Evolutionary conservation across 35 echinoderm and acorn worm species (phyloP), one percentile per base, ranked within the genome.

Genomic region (Anneissia japonica): DNA sequence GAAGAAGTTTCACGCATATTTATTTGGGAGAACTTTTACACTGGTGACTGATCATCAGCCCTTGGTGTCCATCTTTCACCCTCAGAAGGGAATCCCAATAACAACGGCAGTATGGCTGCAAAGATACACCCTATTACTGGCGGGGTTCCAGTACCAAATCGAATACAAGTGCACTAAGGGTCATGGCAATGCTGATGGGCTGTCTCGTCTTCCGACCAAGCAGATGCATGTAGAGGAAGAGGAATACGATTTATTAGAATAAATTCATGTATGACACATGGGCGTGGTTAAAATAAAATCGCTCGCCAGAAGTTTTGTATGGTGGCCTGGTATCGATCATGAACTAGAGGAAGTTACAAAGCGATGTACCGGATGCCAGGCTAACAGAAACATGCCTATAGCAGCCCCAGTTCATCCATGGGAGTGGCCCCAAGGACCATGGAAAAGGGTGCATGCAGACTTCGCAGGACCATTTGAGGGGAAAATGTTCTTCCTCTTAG

Each of bases 381-480:
- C 29, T 34, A 43, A 39, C 40, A 75, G 79, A 43, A 30, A 45
- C 0, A 0, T 34, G 12, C 77, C 79, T 35, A 0, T 46, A 14
- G n/a, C 34, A 31, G 74, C 77, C 36, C 83, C 75, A 41, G 43
- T 86, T 0, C 31, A 86, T 36, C 11, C 89, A 0, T 91, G 89
- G 88, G 46, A 46, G 45, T 76, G 56, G 81, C 12, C 88, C 16
- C 0, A 29, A 0, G 6, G 17, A 41, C 74, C 73, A 41, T 86
- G 75, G 83, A 37, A 80, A 6, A 0, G 83, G 3, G 39, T 91
- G 0, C 83, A 91, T 37, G 38, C 86, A 3, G 84, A 91, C 39
- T 91, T 91, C 37, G 89, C 84, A 45, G 77, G 76, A 7, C 77
- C 39, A 19, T 81, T 86, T 74, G 32, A 37, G 14, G 89, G 76